Evolutionary conservation across 2,888 invertebrate species (phyloP), one percentile per base, ranked within the genome.

Genomic region (Scaptomyza parva): DNA sequence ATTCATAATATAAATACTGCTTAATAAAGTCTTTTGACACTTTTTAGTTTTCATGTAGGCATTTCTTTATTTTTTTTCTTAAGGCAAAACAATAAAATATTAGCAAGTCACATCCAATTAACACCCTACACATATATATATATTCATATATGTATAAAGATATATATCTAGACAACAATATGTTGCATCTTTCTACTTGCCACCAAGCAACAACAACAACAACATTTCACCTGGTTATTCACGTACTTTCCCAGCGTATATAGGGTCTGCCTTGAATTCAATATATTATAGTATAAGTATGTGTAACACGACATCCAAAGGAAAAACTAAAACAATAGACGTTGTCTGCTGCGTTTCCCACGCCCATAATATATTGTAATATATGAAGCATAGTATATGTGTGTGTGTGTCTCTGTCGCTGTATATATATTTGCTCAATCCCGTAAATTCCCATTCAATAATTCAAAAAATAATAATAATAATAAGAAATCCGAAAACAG

Each of bases 391-490:
- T 30, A 0, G 11, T 44, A 44, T 17, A 44, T 24, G 39, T 35
- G 37, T 47, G 12, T 30, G 17, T 28, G 24, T 66, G 45, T 59
- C 40, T 73, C 72, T 69, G n/a, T n/a, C n/a, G n/a, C n/a, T n/a
- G 73, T 68, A 67, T 52, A 81, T 65, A 55, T 65, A 51, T 65
- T 26, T 51, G 39, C 59, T 20, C 45, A 70, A 59, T 60, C 55
- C 50, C 63, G 67, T 66, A 68, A 83, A 76, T 85, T 85, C 74
- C 83, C 70, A 85, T 88, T 79, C 61, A 85, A 76, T 81, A 39
- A 22, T 5, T 26, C 9, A 28, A 28, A 28, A 1, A 26, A 1
- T 1, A 28, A 28, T n/a, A n/a, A n/a, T n/a, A n/a, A n/a, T n/a
- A n/a, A n/a, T n/a, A 9, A 28, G 9, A 24, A 24, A 7, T 24